These are phyloP conservation scores for Pachliopta kotzebuea DNA, from an alignment of 2,888 invertebrate species.

Conservation along the genomic window DNA sequence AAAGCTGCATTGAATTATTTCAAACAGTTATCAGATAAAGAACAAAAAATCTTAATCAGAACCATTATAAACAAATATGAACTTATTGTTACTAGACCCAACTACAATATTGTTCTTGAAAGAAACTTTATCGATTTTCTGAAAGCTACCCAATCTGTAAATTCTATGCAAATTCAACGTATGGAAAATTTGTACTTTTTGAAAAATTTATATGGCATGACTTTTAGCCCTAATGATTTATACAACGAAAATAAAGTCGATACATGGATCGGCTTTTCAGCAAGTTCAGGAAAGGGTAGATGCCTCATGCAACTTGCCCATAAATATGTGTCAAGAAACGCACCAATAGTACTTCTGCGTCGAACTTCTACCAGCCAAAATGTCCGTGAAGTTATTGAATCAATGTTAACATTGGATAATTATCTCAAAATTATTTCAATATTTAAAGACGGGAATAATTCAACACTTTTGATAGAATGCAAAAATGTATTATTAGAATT, in stretches of 20 bases:
- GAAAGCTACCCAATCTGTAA: constrained; percentile 58
- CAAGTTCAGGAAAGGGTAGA: constrained; percentile 50
- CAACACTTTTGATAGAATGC: constrained; percentile 51
- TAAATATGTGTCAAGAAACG: constrained; percentile 44
- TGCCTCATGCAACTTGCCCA: constrained; percentile 51
- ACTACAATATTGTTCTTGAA: constrained; percentile 49
- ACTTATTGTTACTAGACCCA: constrained; percentile 53
- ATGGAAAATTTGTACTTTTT: constrained; percentile 65
- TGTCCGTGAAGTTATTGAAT: constrained; percentile 60
- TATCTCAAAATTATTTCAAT: constrained; percentile 38
- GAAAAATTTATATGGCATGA: constrained; percentile 61
- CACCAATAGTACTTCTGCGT: constrained; percentile 49
- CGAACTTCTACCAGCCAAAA: constrained; percentile 54
- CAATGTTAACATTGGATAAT: constrained; percentile 44
- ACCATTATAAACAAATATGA: constrained; percentile 63
- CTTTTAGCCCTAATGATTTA: constrained; percentile 53
- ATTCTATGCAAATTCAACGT: constrained; percentile 49
- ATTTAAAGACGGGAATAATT: constrained; percentile 57
- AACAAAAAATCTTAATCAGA: constrained; percentile 56
- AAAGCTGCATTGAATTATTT: constrained; percentile 62
- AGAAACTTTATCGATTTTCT: constrained; percentile 72
- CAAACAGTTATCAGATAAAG: constrained; percentile 46
- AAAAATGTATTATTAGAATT: constrained; percentile 57
- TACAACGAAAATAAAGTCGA: constrained; percentile 46
- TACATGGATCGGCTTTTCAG: constrained; percentile 42